phyloP scores from a whole-genome alignment of 2,113 vertebrate species.

The Boulengeromyrus knoepffleri region DNA sequence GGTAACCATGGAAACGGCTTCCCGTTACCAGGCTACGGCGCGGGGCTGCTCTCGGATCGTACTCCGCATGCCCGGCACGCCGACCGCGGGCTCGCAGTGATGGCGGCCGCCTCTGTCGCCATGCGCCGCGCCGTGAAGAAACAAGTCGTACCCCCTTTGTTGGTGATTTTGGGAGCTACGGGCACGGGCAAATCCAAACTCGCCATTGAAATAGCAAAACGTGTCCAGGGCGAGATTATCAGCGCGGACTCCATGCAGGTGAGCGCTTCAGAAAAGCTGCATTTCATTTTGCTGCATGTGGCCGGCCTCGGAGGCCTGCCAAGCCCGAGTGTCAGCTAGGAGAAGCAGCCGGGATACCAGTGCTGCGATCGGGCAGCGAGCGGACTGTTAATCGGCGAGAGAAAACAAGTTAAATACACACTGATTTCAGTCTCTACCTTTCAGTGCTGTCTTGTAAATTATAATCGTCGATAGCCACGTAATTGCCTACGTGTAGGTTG shows the following conservation, averaged over 20 bases:
- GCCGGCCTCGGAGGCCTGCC: neutral
- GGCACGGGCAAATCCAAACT: conserved; percentile 86
- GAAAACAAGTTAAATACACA: neutral
- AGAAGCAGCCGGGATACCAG: neutral
- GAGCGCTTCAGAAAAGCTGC: conserved; percentile 19
- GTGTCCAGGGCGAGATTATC: conserved; percentile 77
- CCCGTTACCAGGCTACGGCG: conserved; percentile 48
- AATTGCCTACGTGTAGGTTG: neutral
- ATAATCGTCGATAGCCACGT: neutral
- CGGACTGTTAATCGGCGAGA: neutral
- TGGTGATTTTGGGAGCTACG: conserved; percentile 84
- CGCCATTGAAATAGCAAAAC: conserved; percentile 76
- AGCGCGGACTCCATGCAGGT: conserved; percentile 97
- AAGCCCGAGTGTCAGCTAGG: neutral
- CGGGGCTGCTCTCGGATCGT: neutral
- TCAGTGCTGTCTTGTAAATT: neutral
- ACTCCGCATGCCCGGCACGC: conserved; percentile 43
- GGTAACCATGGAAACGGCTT: conserved; percentile 40
- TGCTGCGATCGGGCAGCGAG: neutral
- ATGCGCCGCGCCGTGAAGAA: conserved; percentile 40
- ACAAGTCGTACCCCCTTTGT: conserved; percentile 56
- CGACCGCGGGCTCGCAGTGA: conserved; percentile 33
- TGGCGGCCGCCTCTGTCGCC: conserved; percentile 57
- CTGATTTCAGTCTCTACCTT: neutral
- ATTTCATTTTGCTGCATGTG: neutral